These are phyloP conservation scores for Mycteria americana DNA, from an alignment of 2,797 vertebrate genomes.

Conservation along the genomic window DNA sequence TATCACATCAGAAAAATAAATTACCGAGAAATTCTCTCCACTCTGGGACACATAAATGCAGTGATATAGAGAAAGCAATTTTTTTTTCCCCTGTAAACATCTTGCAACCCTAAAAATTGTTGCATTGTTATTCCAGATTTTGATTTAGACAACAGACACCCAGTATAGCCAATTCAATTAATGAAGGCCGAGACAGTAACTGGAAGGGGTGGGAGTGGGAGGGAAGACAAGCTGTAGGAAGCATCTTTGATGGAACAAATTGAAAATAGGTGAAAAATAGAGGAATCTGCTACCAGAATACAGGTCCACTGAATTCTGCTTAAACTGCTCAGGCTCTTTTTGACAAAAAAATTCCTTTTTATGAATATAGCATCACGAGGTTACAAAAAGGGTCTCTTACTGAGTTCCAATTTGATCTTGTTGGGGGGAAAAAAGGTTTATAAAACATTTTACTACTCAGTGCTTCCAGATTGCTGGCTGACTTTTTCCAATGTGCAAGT, in stretches of 20 bases:
- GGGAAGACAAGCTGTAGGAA: neutral
- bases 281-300: neutral
- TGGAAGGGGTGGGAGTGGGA: neutral
- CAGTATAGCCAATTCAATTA: neutral
- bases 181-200: neutral
- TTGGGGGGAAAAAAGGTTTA: neutral
- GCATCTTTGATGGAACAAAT: neutral
- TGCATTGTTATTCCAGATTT: neutral
- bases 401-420: neutral
- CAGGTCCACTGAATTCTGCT: neutral
- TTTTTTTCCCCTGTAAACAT: neutral
- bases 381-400: neutral
- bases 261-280: neutral
- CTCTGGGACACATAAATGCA: neutral
- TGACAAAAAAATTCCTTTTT: neutral
- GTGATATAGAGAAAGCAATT: neutral
- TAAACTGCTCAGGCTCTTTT: neutral
- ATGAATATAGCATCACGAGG: neutral
- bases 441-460: neutral
- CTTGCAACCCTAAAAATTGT: neutral
- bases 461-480: neutral
- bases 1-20: neutral
- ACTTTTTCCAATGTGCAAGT: neutral
- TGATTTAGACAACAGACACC: neutral
- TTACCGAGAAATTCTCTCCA: neutral